A percentile compares a stretch with the other conserved stretches of the same genome.
Conservation (phyloP, 2,113 vertebrate species). For the Carassius carassius region DNA sequence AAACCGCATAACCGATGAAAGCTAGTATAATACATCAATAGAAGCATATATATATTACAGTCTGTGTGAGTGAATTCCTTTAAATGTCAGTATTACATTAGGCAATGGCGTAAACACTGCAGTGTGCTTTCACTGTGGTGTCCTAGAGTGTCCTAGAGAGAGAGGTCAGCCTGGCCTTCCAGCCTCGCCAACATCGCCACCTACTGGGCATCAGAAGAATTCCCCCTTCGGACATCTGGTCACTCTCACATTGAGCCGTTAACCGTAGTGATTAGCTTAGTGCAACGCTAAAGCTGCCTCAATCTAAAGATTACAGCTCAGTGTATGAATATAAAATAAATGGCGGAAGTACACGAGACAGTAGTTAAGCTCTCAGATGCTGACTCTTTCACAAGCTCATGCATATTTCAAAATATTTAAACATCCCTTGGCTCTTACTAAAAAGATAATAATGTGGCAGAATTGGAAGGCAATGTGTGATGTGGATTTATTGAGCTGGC, state of each 20-base stretch:
- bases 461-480: constrained; percentile 31
- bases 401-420: constrained; percentile 33
- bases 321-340: constrained; percentile 12
- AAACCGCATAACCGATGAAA: too few species aligned
- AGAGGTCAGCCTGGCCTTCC: constrained; percentile 65
- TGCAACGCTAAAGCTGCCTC: constrained; percentile 6
- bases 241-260: constrained; percentile 19
- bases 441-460: constrained; percentile 22
- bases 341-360: background rate
- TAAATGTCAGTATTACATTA: constrained; percentile 43
- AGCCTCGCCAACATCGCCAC: constrained; percentile 73
- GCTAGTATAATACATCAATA: background rate
- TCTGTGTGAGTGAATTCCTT: constrained; percentile 13
- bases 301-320: constrained; percentile 5
- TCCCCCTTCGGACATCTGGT: background rate
- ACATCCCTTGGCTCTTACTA: constrained; percentile 15
- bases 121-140: constrained; percentile 46
- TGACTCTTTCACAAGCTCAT: constrained; percentile 24
- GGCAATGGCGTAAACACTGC: constrained; percentile 40
- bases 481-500: constrained; percentile 50
- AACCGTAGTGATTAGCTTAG: constrained; percentile 9
- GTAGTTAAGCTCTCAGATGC: background rate
- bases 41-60: constrained; percentile 4
- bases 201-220: constrained; percentile 69
- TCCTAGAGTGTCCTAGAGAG: constrained; percentile 44